These are phyloP conservation scores for Noctua janthe DNA, from an alignment of 2,888 invertebrate genomes.

Conservation along the genomic window DNA sequence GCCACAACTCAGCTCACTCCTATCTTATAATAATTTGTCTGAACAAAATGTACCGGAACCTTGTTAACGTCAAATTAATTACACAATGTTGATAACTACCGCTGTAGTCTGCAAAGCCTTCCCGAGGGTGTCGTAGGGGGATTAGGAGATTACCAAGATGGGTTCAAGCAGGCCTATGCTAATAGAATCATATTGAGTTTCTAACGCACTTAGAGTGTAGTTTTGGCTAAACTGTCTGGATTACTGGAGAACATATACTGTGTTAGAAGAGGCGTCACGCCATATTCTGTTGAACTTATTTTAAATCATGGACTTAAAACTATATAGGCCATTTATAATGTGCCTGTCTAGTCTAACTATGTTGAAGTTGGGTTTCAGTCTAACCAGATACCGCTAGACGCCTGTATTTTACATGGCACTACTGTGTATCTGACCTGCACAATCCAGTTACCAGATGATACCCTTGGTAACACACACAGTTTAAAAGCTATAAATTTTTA, in stretches of 20 bases:
- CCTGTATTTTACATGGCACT: background rate
- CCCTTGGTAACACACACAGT: background rate
- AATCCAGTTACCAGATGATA: background rate
- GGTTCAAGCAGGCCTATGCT: conserved; percentile 24
- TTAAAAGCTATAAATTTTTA: background rate
- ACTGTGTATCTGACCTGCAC: background rate
- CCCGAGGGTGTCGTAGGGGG: conserved; percentile 10
- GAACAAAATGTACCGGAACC: conserved; percentile 42
- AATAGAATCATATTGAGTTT: conserved; percentile 49
- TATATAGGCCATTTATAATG: background rate
- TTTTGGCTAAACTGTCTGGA: conserved; percentile 21
- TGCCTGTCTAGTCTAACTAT: background rate
- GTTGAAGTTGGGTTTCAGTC: background rate
- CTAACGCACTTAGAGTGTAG: conserved; percentile 21
- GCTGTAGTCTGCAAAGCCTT: conserved; percentile 11
- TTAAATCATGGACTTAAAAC: background rate
- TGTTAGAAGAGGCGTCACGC: background rate
- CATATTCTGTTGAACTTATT: background rate
- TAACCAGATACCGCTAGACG: background rate
- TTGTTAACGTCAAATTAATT: conserved; percentile 47
- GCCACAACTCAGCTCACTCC: conserved; percentile 45
- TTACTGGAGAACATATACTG: conserved; percentile 11
- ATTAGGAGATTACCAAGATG: conserved; percentile 42
- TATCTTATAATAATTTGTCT: conserved; percentile 62
- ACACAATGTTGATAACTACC: conserved; percentile 31